Conservation (phyloP, 1,140 invertebrate genomes). For the Venustaconcha ellipsiformis region DNA sequence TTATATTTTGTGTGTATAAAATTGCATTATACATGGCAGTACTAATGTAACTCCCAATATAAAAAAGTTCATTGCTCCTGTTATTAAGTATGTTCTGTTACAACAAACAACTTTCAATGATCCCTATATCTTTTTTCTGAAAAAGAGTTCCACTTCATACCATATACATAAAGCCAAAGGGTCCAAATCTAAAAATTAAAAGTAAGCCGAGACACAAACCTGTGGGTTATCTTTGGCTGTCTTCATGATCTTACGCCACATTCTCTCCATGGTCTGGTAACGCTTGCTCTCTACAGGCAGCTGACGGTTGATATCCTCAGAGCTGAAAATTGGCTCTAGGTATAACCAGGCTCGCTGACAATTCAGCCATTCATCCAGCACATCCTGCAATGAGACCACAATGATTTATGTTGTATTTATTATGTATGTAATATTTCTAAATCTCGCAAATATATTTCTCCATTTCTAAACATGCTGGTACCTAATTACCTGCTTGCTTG, state of each 20-base stretch:
- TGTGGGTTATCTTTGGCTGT: constrained; percentile 77
- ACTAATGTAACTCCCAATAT: too few relatives aligned
- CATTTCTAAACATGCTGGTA: background rate
- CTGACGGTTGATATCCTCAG: constrained; percentile 73
- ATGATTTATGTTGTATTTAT: background rate
- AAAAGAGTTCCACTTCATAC: too few relatives aligned
- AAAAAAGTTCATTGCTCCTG: too few relatives aligned
- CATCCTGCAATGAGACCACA: constrained; percentile 71
- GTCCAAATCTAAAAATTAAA: background rate
- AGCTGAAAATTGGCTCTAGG: constrained; percentile 70
- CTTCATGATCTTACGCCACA: constrained; percentile 82
- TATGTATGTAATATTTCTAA: background rate
- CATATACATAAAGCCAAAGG: too few relatives aligned
- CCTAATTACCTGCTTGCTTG: too few relatives aligned
- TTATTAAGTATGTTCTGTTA: too few relatives aligned
- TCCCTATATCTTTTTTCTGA: too few relatives aligned
- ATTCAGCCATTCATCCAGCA: constrained; percentile 80
- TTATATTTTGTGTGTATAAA: too few relatives aligned
- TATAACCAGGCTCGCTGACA: constrained; percentile 78
- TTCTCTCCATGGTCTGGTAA: constrained; percentile 81
- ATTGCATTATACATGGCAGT: too few relatives aligned
- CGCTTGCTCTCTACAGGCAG: constrained; percentile 82
- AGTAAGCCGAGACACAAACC: constrained; percentile 64
- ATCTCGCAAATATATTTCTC: background rate
- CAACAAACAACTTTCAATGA: too few relatives aligned